These are phyloP conservation scores for Agelaius tricolor DNA, from an alignment of 2,113 vertebrate genomes.

Conservation along the genomic window DNA sequence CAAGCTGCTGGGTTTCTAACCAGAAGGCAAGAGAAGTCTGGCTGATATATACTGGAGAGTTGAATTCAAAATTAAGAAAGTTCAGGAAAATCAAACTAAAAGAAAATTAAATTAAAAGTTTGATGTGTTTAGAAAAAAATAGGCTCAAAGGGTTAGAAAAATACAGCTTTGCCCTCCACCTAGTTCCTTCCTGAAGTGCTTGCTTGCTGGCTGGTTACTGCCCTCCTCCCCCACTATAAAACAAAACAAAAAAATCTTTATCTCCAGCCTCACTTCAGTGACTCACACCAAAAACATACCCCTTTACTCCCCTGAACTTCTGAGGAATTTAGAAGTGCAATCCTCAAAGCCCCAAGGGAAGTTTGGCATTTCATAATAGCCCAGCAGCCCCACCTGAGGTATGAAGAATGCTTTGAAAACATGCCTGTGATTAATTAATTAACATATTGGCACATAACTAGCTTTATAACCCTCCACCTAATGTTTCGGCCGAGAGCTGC, in stretches of 20 bases:
- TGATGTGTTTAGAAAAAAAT: neutral
- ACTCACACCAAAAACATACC: constrained; percentile 65
- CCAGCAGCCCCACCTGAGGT: constrained; percentile 64
- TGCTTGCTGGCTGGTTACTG: neutral
- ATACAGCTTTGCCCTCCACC: neutral
- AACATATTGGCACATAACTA: constrained; percentile 61
- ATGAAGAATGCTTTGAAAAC: constrained; percentile 66
- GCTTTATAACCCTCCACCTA: constrained; percentile 29
- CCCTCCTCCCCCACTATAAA: constrained; percentile 6
- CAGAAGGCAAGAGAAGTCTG: neutral
- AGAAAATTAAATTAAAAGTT: neutral
- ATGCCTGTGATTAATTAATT: constrained; percentile 64
- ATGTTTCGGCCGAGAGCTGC: constrained; percentile 50
- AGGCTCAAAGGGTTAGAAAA: neutral
- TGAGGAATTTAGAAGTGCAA: constrained; percentile 48
- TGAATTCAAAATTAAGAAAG: neutral
- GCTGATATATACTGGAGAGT: neutral
- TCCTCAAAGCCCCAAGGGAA: constrained; percentile 53
- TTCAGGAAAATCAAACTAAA: neutral
- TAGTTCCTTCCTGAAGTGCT: neutral
- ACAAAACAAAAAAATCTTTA: constrained; percentile 50
- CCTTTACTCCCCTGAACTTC: constrained; percentile 68
- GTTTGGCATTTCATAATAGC: constrained; percentile 55
- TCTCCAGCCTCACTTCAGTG: constrained; percentile 38
- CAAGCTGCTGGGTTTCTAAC: neutral